A percentile compares a stretch with the other conserved stretches of the same genome.
Conservation (phyloP, 2,113 vertebrate species). For the Austrofundulus limnaeus region DNA sequence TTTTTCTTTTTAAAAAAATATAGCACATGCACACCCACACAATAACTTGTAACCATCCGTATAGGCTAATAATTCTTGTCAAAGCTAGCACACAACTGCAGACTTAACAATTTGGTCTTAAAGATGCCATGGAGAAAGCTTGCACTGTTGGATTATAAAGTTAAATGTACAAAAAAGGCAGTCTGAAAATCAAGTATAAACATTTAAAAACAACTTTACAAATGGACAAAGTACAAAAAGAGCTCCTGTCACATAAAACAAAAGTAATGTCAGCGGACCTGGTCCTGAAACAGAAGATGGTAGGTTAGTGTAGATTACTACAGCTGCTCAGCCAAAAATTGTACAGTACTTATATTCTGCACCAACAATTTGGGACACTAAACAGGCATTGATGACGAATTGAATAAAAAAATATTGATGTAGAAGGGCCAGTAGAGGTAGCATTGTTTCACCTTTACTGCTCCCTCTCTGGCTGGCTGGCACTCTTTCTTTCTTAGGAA, state of each 20-base stretch:
- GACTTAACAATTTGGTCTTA: constrained; percentile 87
- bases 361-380: constrained; percentile 47
- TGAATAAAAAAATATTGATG: constrained; percentile 36
- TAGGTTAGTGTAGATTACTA: constrained; percentile 55
- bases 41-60: constrained; percentile 87
- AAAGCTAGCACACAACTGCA: constrained; percentile 87
- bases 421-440: constrained; percentile 69
- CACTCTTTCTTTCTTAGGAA: too few species aligned
- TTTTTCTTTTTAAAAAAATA: constrained; percentile 78
- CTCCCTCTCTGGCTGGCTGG: too few species aligned
- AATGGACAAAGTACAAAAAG: constrained; percentile 98
- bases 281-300: constrained; percentile 52
- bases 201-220: constrained; percentile 99
- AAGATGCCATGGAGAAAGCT: constrained; percentile 95
- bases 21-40: constrained; percentile 96
- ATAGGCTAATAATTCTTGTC: constrained; percentile 82
- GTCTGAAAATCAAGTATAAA: constrained; percentile 99
- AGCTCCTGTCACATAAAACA: constrained; percentile 83
- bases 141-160: constrained; percentile 86
- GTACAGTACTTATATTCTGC: constrained; percentile 73
- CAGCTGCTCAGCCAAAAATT: constrained; percentile 68
- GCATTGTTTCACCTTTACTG: constrained; percentile 59
- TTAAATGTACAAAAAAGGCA: constrained; percentile 98
- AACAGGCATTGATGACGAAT: constrained; percentile 46
- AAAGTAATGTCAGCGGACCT: constrained; percentile 73